A percentile compares a stretch with the other conserved stretches of the same genome.
phyloP scores from a whole-genome alignment of 2,888 invertebrate species.

The Auanema freiburgensis region DNA sequence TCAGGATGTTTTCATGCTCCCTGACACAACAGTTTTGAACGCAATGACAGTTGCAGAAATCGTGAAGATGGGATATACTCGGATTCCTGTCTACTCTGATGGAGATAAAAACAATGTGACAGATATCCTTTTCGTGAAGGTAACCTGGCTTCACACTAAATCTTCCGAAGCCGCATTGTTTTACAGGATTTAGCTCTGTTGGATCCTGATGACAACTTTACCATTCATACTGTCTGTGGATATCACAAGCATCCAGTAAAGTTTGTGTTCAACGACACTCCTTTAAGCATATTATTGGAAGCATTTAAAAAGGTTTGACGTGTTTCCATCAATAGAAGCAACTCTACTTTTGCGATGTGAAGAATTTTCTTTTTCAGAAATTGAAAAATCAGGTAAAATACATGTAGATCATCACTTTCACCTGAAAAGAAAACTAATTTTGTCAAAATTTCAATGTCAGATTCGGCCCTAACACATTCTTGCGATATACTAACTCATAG shows the following conservation, averaged over 20 bases:
- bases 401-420: too few species aligned
- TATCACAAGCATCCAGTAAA: constrained; percentile 89
- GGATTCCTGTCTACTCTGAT: constrained; percentile 81
- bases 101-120: constrained; percentile 52
- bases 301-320: constrained; percentile 82
- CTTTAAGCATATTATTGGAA: constrained; percentile 89
- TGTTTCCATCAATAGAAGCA: neutral
- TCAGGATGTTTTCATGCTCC: constrained; percentile 89
- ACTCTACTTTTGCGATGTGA: too few species aligned
- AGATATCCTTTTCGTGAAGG: constrained; percentile 78
- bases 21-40: constrained; percentile 81
- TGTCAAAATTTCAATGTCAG: too few species aligned
- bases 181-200: constrained; percentile 85
- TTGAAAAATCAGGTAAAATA: too few species aligned
- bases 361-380: too few species aligned
- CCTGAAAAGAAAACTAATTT: too few species aligned
- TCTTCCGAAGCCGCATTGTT: too few species aligned
- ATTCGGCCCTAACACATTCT: too few species aligned
- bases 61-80: constrained; percentile 75
- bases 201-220: constrained; percentile 94
- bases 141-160: neutral
- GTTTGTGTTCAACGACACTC: constrained; percentile 93
- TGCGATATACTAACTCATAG: too few species aligned
- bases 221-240: constrained; percentile 57
- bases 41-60: constrained; percentile 97